phyloP scores from a whole-genome alignment of 1,140 invertebrate species.

The Lepidurus couesii region DNA sequence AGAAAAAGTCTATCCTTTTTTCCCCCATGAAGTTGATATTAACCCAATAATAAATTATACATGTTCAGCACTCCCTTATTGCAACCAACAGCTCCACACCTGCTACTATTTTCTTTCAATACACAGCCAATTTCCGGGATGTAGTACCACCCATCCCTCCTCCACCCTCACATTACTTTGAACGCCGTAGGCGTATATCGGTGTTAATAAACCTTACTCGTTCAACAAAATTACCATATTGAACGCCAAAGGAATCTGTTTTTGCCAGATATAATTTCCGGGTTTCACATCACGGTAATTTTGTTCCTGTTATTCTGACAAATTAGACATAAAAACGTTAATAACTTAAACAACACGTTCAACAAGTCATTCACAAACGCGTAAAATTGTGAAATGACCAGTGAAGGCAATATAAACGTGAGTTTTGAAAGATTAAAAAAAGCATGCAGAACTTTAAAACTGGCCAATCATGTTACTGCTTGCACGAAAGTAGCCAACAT shows the following conservation, averaged over 20 bases:
- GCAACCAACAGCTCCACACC: not conserved
- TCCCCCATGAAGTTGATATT: not conserved
- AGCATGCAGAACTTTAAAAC: not conserved
- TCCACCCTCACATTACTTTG: not conserved
- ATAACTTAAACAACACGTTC: not conserved
- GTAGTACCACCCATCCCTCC: not conserved
- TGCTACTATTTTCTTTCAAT: not conserved
- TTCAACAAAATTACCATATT: not conserved
- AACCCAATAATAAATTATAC: not conserved
- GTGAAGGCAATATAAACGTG: not conserved
- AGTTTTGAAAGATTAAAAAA: not conserved
- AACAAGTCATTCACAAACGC: constrained; percentile 15
- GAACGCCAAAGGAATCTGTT: not conserved
- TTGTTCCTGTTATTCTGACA: not conserved
- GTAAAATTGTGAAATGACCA: constrained; percentile 11
- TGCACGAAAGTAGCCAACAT: not conserved
- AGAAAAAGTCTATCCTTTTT: not conserved
- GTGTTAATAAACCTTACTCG: not conserved
- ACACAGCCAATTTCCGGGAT: constrained; percentile 5
- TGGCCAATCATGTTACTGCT: not conserved
- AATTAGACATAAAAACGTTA: not conserved
- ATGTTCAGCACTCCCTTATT: not conserved
- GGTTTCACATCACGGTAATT: too few species aligned
- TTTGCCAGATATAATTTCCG: not conserved
- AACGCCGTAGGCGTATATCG: not conserved